A percentile compares a stretch with the other conserved stretches of the same genome.
These are phyloP conservation scores for Dysdera silvatica DNA, from an alignment of 1,140 invertebrate species.

Conservation along the genomic window DNA sequence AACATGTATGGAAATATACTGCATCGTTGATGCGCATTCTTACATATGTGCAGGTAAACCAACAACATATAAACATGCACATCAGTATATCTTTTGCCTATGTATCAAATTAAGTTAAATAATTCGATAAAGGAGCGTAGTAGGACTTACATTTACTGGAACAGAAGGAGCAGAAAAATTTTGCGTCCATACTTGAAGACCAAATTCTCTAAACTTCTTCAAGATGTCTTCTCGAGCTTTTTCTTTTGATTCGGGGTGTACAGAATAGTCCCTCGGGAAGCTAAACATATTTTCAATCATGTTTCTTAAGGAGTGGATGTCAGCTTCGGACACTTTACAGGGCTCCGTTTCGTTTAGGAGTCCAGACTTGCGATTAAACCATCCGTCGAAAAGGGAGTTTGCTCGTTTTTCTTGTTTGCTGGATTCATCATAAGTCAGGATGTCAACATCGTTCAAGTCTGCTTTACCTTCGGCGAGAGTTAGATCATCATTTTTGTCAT, in stretches of 20 bases:
- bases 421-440: background rate
- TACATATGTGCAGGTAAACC: too few relatives aligned
- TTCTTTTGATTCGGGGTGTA: conserved; percentile 15
- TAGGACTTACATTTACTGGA: conserved; percentile 26
- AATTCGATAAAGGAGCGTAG: too few relatives aligned
- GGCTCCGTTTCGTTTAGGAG: conserved; percentile 11
- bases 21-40: too few relatives aligned
- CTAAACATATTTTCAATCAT: conserved; percentile 29
- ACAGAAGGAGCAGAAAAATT: conserved; percentile 29
- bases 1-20: too few relatives aligned
- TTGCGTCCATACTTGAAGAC: conserved; percentile 24
- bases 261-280: conserved; percentile 11
- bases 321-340: conserved; percentile 12
- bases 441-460: background rate
- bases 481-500: conserved; percentile 9
- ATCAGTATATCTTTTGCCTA: too few relatives aligned
- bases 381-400: conserved; percentile 1
- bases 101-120: too few relatives aligned
- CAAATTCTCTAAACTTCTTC: conserved; percentile 16
- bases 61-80: too few relatives aligned
- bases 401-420: background rate
- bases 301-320: conserved; percentile 23
- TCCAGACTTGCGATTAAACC: conserved; percentile 4
- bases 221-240: conserved; percentile 22
- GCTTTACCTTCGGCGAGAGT: background rate